phyloP scores from a whole-genome alignment of 2,797 vertebrate genomes.

The Cossypha niveicapilla region DNA sequence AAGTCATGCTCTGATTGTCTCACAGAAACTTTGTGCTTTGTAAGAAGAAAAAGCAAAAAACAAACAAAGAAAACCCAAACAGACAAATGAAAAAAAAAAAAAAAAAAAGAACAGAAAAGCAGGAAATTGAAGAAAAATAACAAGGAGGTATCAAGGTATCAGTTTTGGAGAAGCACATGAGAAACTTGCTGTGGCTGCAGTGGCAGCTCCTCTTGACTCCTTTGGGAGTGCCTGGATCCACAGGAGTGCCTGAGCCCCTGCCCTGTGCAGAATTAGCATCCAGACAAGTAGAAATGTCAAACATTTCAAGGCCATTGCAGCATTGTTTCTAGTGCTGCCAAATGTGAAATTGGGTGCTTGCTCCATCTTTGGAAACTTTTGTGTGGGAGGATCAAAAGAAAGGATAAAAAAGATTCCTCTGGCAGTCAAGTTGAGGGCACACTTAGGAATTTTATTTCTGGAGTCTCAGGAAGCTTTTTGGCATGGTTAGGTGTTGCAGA shows the following conservation, averaged over 20 bases:
- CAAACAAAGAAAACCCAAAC: not conserved
- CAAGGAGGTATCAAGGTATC: not conserved
- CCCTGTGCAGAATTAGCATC: not conserved
- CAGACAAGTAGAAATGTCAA: not conserved
- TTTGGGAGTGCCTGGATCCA: not conserved
- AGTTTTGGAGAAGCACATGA: not conserved
- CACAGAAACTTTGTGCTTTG: not conserved
- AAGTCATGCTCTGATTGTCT: conserved; percentile 35
- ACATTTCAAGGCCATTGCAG: not conserved
- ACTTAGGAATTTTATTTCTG: not conserved
- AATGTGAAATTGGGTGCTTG: not conserved
- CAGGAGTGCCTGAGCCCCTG: not conserved
- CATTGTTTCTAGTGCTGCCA: not conserved
- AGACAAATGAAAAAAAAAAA: no score
- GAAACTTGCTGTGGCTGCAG: conserved; percentile 10
- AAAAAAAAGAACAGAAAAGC: no score
- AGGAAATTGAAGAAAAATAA: not conserved
- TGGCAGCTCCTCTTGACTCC: not conserved
- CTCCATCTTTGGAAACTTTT: conserved; percentile 3
- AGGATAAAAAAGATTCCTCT: not conserved
- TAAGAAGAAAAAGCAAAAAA: not conserved
- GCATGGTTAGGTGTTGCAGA: not conserved
- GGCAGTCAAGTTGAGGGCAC: not conserved
- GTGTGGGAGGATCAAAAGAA: not conserved
- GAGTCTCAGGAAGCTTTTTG: conserved; percentile 3